Base-by-base conservation (phyloP, 2,113 vertebrate species). In the Platichthys flesus region DNA sequence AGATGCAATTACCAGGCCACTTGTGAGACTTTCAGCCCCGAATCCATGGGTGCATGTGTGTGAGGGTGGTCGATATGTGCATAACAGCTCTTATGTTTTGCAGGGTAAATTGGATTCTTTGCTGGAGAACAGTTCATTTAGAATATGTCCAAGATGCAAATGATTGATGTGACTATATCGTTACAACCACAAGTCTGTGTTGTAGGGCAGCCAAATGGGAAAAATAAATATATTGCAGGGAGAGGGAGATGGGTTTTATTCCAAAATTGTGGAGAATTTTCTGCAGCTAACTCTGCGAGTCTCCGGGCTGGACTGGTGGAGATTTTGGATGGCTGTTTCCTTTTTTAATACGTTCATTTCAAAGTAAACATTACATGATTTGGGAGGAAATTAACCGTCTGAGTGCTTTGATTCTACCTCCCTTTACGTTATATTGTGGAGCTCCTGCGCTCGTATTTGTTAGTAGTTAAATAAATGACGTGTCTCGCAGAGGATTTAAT, bases 1-100 rank as follows among this genome's bases (percentile, higher is more conserved):
- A 93, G 93, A 93, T 93, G 90, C 93, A 93, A 95, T 95, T 93
- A 94, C 90, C 83, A 92, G 89, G 79, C 89, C 91, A 94, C 94
- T 94, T 94, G 90, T 93, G 89, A 90, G 91, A 91, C 92, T 91
- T 90, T 90, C 85, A 85, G 88, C 77, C 76, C 70, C 84, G 87
- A 76, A 89, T 88, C 88, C 85, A 61, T 86, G 78, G 82, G 75
- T 87, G 84, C 72, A 66, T 84, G 87, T 8, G 61, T 63, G 87
- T 67, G 77, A 81, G 82, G 67, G 67, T 71, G 88, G 90, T 90
- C 91, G 90, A 92, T 93, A 91, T 84, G 86, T 85, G 87, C 85
- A 85, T 80, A 91, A 82, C 82, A 88, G 90, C 89, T 88, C 88
- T 89, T 87, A 86, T 91, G 92, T 91, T 91, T 89, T 89, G 84